These are phyloP conservation scores for Astyanax mexicanus DNA, from an alignment of 2,797 vertebrate genomes.

Conservation along the genomic window DNA sequence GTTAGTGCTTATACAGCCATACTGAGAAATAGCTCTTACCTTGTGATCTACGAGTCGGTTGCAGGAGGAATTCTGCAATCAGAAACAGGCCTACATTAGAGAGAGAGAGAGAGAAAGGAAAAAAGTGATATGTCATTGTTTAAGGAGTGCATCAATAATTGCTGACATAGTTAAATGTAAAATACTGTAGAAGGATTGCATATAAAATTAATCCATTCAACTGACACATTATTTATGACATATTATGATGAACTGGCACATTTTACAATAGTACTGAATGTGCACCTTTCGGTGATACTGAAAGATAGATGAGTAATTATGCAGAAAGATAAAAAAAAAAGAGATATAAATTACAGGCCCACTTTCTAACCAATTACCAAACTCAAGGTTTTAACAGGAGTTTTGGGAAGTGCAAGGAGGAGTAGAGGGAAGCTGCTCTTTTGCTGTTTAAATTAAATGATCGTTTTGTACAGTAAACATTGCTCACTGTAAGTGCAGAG, in stretches of 20 bases:
- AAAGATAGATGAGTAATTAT: conserved; percentile 82
- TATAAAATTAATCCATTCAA: conserved; percentile 82
- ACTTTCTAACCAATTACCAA: conserved; percentile 79
- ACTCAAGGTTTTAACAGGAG: conserved; percentile 72
- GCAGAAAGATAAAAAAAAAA: conserved; percentile 70
- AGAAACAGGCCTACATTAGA: conserved; percentile 56
- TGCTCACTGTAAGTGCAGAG: conserved; percentile 59
- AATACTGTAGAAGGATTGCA: conserved; percentile 66
- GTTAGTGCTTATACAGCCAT: background rate
- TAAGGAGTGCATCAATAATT: conserved; percentile 79
- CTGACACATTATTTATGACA: conserved; percentile 82
- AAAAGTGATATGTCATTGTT: conserved; percentile 78
- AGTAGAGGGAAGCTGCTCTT: conserved; percentile 85
- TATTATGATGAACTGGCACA: conserved; percentile 82
- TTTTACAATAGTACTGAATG: conserved; percentile 81
- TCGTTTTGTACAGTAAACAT: conserved; percentile 66
- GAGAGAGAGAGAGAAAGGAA: no score
- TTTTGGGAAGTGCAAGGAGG: conserved; percentile 87
- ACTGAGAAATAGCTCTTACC: conserved; percentile 6
- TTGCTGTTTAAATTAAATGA: conserved; percentile 82
- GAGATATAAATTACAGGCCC: conserved; percentile 78
- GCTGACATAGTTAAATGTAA: conserved; percentile 83
- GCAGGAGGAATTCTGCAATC: conserved; percentile 49
- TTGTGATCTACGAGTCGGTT: conserved; percentile 41
- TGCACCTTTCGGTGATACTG: conserved; percentile 76